phyloP scores from a whole-genome alignment of 2,888 invertebrate genomes.

The Xestia ashworthii region DNA sequence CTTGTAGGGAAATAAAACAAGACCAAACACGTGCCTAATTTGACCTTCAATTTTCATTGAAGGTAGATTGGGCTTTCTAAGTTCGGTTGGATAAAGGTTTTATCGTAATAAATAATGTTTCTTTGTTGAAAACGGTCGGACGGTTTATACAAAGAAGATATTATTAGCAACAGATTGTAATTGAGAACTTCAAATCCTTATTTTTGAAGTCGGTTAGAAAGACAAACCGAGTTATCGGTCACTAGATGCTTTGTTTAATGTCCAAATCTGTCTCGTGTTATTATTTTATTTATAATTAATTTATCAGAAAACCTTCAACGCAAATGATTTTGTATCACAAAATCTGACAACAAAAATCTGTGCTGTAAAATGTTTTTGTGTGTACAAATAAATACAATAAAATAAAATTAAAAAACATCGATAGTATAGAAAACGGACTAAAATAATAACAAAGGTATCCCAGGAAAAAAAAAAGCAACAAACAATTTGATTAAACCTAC shows the following conservation, averaged over 20 bases:
- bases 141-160: background rate
- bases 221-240: background rate
- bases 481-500: slow-evolving; percentile 36
- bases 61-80: background rate
- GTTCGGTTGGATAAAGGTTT: background rate
- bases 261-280: background rate
- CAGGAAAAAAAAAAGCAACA: too few relatives aligned
- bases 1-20: background rate
- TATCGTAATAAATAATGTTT: slow-evolving; percentile 11
- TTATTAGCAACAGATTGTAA: background rate
- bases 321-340: background rate
- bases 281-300: background rate
- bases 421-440: too few relatives aligned
- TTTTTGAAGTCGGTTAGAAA: background rate
- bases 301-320: background rate
- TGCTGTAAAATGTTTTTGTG: too few relatives aligned
- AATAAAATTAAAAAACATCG: too few relatives aligned
- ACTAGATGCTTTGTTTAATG: background rate
- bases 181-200: background rate
- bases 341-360: background rate
- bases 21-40: background rate
- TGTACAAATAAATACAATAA: too few relatives aligned
- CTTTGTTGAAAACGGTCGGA: slow-evolving; percentile 9
- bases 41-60: background rate
- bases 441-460: too few relatives aligned